Evolutionary conservation across 2,113 vertebrate genomes (phyloP).

Genomic region (Oreocharis arfaki): DNA sequence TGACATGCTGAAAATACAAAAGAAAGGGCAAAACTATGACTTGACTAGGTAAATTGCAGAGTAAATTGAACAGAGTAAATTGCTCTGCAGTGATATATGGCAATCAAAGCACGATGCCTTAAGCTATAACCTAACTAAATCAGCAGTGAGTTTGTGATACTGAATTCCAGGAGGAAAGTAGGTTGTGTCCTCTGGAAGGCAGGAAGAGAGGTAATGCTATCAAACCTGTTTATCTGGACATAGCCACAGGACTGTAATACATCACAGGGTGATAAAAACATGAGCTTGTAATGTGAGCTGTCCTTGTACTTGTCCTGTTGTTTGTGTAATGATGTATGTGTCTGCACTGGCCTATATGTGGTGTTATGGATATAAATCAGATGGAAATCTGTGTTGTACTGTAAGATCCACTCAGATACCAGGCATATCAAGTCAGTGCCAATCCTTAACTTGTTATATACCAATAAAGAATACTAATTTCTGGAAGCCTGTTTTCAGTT

Average conservation of each 20-base stretch:
- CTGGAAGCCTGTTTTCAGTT: background rate
- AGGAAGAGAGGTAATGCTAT: background rate
- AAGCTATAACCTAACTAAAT: background rate
- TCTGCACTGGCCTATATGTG: background rate
- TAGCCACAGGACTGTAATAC: background rate
- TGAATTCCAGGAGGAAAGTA: background rate
- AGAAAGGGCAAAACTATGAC: background rate
- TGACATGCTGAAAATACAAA: background rate
- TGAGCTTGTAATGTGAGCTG: background rate
- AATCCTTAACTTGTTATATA: background rate
- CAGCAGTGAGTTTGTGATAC: background rate
- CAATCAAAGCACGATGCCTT: background rate
- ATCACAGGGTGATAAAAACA: background rate
- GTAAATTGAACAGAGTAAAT: background rate
- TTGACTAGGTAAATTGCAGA: background rate
- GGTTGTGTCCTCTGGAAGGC: background rate
- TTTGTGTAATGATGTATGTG: background rate
- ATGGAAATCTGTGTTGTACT: background rate
- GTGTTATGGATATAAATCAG: background rate
- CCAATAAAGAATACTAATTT: background rate
- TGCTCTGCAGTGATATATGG: background rate
- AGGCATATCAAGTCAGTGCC: background rate
- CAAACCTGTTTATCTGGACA: background rate
- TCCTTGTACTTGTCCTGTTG: background rate
- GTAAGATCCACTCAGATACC: background rate